phyloP scores from a whole-genome alignment of 2,888 invertebrate species.

The Isotomurus palustris region DNA sequence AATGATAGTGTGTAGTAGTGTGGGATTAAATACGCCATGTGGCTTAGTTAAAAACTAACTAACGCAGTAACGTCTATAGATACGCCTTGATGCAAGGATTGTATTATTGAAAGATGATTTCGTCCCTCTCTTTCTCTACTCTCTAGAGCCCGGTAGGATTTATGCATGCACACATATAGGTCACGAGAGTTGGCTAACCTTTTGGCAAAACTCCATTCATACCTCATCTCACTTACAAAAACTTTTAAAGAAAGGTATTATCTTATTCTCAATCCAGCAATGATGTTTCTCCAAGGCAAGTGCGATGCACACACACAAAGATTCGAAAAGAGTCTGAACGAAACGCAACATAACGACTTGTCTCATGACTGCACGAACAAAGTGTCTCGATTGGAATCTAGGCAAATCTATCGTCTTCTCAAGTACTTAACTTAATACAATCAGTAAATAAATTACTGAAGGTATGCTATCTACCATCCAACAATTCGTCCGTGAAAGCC shows the following conservation, averaged over 20 bases:
- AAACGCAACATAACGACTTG: not conserved
- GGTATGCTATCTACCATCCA: conserved; percentile 10
- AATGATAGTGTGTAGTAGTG: not conserved
- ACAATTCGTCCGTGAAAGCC: conserved; percentile 9
- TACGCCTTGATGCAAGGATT: conserved; percentile 5
- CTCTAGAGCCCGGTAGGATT: conserved; percentile 28
- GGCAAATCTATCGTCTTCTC: conserved; percentile 24
- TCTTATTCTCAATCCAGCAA: conserved; percentile 8
- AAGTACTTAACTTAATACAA: conserved; percentile 19
- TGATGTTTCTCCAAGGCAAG: not conserved
- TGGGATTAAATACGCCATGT: conserved; percentile 2
- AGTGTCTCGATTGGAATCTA: conserved; percentile 18
- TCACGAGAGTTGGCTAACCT: conserved; percentile 46
- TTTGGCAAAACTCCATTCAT: conserved; percentile 45
- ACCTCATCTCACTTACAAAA: conserved; percentile 32
- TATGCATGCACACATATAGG: conserved; percentile 46
- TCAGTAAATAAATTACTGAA: conserved; percentile 26
- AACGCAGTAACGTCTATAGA: not conserved
- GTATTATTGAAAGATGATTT: conserved; percentile 7
- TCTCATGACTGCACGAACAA: not conserved
- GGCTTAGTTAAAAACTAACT: not conserved
- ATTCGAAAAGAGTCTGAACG: not conserved
- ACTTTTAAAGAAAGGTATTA: conserved; percentile 12
- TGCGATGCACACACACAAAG: not conserved
- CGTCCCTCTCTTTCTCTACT: not conserved